Evolutionary conservation across 2,888 invertebrate genomes (phyloP).

Genomic region (Argyresthia goedartella): DNA sequence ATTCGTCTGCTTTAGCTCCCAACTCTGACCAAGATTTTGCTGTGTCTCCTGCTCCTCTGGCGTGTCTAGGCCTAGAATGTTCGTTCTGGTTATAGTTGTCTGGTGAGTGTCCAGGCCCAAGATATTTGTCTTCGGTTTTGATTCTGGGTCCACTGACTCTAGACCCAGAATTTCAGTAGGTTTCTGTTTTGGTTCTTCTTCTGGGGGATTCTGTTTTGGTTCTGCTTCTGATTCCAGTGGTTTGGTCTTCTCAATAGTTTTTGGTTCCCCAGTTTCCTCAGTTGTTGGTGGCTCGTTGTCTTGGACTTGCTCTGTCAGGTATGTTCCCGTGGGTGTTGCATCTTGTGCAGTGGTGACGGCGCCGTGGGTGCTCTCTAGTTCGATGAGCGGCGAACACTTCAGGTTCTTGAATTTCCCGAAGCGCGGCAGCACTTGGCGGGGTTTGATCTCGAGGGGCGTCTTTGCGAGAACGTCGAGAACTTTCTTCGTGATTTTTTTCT

Average conservation of each 20-base stretch:
- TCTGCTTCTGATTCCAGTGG: background rate
- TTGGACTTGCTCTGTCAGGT: too few relatives aligned
- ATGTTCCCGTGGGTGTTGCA: slow-evolving; percentile 5
- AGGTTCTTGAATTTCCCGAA: slow-evolving; percentile 36
- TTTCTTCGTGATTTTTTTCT: slow-evolving; percentile 81
- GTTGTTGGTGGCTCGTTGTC: slow-evolving; percentile 1
- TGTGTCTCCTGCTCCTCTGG: slow-evolving; percentile 31
- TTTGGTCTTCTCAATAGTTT: too few relatives aligned
- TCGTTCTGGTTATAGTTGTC: slow-evolving; percentile 27
- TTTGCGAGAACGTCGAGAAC: slow-evolving; percentile 79
- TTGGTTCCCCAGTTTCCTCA: background rate
- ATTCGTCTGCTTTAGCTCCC: slow-evolving; percentile 44
- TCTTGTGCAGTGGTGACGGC: slow-evolving; percentile 7
- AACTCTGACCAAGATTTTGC: slow-evolving; percentile 26
- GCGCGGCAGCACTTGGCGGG: slow-evolving; percentile 41
- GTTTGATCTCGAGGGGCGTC: slow-evolving; percentile 76
- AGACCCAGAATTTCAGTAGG: background rate
- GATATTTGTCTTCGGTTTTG: too few relatives aligned
- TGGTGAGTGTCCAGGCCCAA: slow-evolving; percentile 14
- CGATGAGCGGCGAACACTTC: slow-evolving; percentile 35
- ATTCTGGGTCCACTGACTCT: slow-evolving; percentile 15
- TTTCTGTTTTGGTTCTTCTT: background rate
- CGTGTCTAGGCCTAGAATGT: slow-evolving; percentile 41
- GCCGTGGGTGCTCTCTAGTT: slow-evolving; percentile 19
- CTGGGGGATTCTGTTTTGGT: background rate